Evolutionary conservation across 2,888 invertebrate species (phyloP), one percentile per base, ranked within the genome.

Genomic region (Ophioninae sp.): DNA sequence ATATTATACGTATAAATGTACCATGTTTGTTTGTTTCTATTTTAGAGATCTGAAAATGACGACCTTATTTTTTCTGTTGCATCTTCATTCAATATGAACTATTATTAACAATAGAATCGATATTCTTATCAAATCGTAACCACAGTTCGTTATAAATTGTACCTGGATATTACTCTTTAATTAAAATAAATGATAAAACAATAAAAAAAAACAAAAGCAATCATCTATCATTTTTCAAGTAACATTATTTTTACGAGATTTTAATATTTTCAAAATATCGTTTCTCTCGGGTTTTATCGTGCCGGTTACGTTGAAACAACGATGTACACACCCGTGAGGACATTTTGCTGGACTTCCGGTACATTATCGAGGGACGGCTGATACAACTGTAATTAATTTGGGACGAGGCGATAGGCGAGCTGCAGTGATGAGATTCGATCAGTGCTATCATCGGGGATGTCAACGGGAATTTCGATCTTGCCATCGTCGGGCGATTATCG

Each of bases 381-480:
- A 67, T 65, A 23, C n/a, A 22, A 3, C n/a, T 39, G 51, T 63
- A 68, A 76, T 83, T 77, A 73, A 77, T 80, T 77, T 69, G n/a
- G 67, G 10, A 59, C 69, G 69, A 69, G 22, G 41, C 44, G 51
- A 56, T 77, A 77, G 37, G 20, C 61, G 68, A 13, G 58, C 17
- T 23, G 56, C 37, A 30, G 10, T 23, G 67, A 23, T 44, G 64
- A 74, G 39, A 83, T 78, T 69, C 59, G 65, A 61, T 77, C 73
- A 61, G 23, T 64, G 74, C 74, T 83, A 81, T 81, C 79, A 69
- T 77, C 68, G 77, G 77, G 58, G 63, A 69, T 78, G 80, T 73
- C 76, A 83, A 41, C 73, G 83, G 20, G 58, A 30, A 58, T 73
- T 83, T 80, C n/a, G 63, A 63, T 8, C 58, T 17, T 6, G 63